Percentiles rank a stretch among this genome's conserved stretches.
Evolutionary conservation across 1,140 invertebrate genomes (phyloP).

Genomic region (Holcopasites calliopsidis): DNA sequence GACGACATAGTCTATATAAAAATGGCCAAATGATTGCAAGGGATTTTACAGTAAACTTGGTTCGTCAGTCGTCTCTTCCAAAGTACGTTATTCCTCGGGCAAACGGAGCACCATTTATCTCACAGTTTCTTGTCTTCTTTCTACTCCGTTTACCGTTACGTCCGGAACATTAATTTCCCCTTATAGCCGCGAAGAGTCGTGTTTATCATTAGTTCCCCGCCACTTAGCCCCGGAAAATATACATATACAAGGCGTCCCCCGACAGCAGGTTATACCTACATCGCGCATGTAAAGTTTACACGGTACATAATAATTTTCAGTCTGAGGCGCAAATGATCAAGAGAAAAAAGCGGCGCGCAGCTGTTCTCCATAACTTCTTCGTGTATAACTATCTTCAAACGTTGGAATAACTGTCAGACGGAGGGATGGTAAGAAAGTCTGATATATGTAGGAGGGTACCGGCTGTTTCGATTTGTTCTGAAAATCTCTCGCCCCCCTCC

Average conservation of each 20-base stretch:
- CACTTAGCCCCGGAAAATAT: conserved; percentile 67
- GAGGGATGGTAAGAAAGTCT: conserved; percentile 62
- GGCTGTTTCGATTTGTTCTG: conserved; percentile 65
- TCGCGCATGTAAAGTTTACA: conserved; percentile 48
- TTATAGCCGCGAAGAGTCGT: conserved; percentile 68
- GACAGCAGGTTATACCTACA: conserved; percentile 54
- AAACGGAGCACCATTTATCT: conserved; percentile 68
- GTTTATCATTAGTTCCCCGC: conserved; percentile 76
- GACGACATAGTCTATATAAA: no score
- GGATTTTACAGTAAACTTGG: conserved; percentile 32
- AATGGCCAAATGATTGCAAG: conserved; percentile 11
- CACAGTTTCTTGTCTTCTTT: conserved; percentile 72
- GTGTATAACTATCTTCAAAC: conserved; percentile 70
- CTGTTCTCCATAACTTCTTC: conserved; percentile 75
- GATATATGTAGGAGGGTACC: conserved; percentile 67
- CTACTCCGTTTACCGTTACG: conserved; percentile 74
- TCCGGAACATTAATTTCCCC: conserved; percentile 74
- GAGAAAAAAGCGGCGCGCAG: conserved; percentile 58
- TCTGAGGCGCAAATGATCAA: conserved; percentile 56
- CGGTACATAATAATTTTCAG: conserved; percentile 65
- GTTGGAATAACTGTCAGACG: conserved; percentile 72
- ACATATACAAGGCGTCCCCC: conserved; percentile 44
- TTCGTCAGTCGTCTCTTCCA: conserved; percentile 36
- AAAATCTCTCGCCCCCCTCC: conserved; percentile 62
- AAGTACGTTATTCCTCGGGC: conserved; percentile 54